phyloP scores from a whole-genome alignment of 2,113 vertebrate genomes.

The Pterocles gutturalis region DNA sequence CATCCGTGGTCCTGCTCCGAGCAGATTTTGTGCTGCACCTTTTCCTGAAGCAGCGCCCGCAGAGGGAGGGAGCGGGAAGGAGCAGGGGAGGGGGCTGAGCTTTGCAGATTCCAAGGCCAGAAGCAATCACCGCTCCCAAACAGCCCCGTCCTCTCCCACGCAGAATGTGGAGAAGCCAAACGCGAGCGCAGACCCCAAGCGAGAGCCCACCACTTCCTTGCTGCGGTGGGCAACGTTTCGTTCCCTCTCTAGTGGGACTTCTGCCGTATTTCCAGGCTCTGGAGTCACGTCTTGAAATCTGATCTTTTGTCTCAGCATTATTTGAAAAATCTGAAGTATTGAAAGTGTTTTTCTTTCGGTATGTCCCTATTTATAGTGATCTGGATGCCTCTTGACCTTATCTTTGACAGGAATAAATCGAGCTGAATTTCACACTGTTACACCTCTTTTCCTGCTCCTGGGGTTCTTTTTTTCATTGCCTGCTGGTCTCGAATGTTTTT shows the following conservation, averaged over 20 bases:
- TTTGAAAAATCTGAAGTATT: not conserved
- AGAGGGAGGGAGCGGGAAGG: not conserved
- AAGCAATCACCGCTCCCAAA: not conserved
- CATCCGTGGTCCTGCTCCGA: accelerated
- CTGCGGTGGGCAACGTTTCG: accelerated
- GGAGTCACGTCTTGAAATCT: not conserved
- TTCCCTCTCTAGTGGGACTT: not conserved
- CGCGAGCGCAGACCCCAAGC: too few species aligned
- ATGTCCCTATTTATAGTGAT: not conserved
- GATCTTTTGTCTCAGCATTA: not conserved
- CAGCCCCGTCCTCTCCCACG: accelerated
- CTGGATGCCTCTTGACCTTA: not conserved
- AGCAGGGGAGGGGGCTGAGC: too few species aligned
- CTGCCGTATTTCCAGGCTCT: not conserved
- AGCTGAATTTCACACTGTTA: not conserved
- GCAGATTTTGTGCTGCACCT: not conserved
- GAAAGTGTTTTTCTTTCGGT: not conserved
- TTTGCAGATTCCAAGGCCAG: accelerated
- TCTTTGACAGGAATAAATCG: not conserved
- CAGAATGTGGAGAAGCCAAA: not conserved
- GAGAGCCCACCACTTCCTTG: not conserved
- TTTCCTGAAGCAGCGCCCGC: not conserved
- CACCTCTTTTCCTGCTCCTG: not conserved
- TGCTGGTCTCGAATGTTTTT: not conserved
- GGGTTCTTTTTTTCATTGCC: not conserved